These are phyloP conservation scores for Globia sparganii DNA, from an alignment of 2,888 invertebrate species.

Conservation along the genomic window DNA sequence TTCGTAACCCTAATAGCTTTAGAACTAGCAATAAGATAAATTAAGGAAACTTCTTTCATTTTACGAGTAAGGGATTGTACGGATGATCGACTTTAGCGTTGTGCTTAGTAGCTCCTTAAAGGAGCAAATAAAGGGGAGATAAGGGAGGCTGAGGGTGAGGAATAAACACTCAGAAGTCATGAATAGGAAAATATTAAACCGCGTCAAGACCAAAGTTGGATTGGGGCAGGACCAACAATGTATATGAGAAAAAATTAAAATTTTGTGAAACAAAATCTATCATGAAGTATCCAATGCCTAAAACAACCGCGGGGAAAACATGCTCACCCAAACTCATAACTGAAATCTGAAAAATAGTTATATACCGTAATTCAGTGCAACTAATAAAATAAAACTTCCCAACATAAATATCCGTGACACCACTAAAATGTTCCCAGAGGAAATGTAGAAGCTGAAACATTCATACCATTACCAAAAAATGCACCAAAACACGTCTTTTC, in stretches of 20 bases:
- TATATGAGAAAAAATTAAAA: neutral
- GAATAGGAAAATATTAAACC: neutral
- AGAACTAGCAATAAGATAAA: conserved; percentile 68
- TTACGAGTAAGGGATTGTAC: conserved; percentile 46
- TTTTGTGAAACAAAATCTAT: neutral
- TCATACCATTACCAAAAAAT: neutral
- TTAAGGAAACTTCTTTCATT: conserved; percentile 71
- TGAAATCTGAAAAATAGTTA: neutral
- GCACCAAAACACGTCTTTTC: neutral
- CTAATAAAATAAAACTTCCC: conserved; percentile 9
- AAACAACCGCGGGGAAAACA: neutral
- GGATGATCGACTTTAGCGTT: conserved; percentile 10
- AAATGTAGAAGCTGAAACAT: neutral
- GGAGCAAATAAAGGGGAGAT: conserved; percentile 3
- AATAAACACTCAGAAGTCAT: neutral
- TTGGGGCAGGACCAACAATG: neutral
- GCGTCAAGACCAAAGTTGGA: neutral
- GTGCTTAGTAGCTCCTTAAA: conserved; percentile 10
- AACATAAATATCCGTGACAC: neutral
- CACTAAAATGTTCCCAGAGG: neutral
- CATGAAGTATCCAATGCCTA: neutral
- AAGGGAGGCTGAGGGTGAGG: neutral
- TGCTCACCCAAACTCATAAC: neutral
- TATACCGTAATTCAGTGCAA: neutral
- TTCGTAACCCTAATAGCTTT: conserved; percentile 58